Percentiles rank a stretch among this genome's conserved stretches.
Evolutionary conservation across 2,888 invertebrate species (phyloP).

Genomic region (Chrysomela aeneicollis): DNA sequence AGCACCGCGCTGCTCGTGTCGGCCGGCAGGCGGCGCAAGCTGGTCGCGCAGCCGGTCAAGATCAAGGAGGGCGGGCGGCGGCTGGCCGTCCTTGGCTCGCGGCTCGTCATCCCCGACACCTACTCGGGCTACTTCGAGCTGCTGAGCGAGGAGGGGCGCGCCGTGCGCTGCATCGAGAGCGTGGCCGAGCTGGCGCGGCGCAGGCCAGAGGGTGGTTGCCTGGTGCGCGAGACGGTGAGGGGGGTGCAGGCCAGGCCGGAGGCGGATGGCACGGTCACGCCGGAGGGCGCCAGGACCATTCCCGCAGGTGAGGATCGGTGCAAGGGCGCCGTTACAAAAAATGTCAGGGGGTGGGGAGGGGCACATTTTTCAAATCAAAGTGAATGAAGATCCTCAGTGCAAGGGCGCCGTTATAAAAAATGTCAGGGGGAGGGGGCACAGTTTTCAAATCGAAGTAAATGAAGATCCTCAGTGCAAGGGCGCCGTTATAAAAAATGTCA

Average conservation of each 20-base stretch:
- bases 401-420: too few species aligned
- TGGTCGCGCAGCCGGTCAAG: conserved; percentile 88
- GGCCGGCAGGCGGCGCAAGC: conserved; percentile 84
- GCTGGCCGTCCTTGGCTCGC: conserved; percentile 80
- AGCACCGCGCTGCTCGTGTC: conserved; percentile 87
- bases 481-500: too few species aligned
- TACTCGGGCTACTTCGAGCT: conserved; percentile 94
- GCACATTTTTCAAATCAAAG: too few species aligned
- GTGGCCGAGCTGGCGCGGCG: conserved; percentile 83
- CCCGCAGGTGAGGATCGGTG: conserved; percentile 71
- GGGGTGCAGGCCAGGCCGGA: conserved; percentile 72
- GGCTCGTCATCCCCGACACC: conserved; percentile 88
- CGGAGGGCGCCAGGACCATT: conserved; percentile 76
- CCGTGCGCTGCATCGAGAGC: conserved; percentile 88
- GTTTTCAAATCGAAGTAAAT: too few species aligned
- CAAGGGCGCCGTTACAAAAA: too few species aligned
- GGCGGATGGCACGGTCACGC: conserved; percentile 67
- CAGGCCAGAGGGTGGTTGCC: conserved; percentile 76
- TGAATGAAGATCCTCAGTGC: too few species aligned
- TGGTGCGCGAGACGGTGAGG: conserved; percentile 81
- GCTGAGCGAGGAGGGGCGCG: conserved; percentile 91
- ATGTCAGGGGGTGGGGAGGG: too few species aligned
- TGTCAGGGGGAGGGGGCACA: too few species aligned
- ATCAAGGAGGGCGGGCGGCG: conserved; percentile 86
- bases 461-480: too few species aligned